Percentiles rank a stretch among this genome's conserved stretches.
These are phyloP conservation scores for Tangara arthus DNA, from an alignment of 2,797 vertebrate species.

Conservation along the genomic window DNA sequence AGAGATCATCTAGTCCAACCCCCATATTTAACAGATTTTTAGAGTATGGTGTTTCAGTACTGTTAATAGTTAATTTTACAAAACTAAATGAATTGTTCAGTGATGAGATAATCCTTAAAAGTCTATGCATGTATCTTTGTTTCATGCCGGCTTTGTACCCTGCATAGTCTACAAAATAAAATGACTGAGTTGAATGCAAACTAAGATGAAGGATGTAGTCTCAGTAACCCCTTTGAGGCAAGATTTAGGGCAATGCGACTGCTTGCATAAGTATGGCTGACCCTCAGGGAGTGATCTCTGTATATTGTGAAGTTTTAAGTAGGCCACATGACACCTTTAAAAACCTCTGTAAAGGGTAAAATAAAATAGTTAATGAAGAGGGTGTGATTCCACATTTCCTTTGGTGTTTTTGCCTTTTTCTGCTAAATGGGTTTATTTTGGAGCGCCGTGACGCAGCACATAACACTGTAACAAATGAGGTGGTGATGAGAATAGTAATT, in stretches of 20 bases:
- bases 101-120: neutral
- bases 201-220: neutral
- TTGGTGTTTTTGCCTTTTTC: neutral
- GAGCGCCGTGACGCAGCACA: neutral
- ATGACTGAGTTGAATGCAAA: neutral
- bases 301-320: neutral
- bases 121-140: neutral
- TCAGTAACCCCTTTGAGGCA: neutral
- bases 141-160: neutral
- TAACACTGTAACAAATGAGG: slow-evolving; percentile 2
- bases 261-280: neutral
- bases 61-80: neutral
- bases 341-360: neutral
- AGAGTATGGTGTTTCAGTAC: neutral
- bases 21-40: neutral
- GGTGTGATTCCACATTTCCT: neutral
- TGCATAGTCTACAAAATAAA: neutral
- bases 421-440: neutral
- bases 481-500: slow-evolving; percentile 26
- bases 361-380: neutral
- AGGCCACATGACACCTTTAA: neutral
- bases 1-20: neutral
- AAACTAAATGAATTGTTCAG: neutral
- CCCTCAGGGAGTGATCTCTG: neutral
- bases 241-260: slow-evolving; percentile 6